phyloP scores from a whole-genome alignment of 2,113 vertebrate species.

The Charina bottae region DNA sequence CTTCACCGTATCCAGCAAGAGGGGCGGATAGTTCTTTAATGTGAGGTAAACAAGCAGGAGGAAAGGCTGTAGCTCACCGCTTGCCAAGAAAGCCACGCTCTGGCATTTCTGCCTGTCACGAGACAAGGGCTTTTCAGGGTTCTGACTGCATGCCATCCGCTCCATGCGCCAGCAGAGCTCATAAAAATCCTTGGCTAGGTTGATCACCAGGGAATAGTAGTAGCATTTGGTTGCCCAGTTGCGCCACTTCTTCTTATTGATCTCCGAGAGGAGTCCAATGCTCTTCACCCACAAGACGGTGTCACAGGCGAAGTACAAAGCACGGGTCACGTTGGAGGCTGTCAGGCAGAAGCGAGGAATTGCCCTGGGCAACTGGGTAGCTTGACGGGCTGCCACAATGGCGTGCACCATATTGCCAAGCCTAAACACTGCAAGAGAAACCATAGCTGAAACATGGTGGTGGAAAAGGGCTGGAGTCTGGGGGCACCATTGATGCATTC shows the following conservation, averaged over 20 bases:
- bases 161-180: constrained; percentile 78
- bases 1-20: constrained; percentile 87
- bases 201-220: constrained; percentile 83
- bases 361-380: constrained; percentile 74
- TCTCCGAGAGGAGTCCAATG: constrained; percentile 72
- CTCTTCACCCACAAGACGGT: constrained; percentile 83
- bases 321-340: constrained; percentile 80
- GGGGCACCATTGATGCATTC: neutral
- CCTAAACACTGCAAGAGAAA: constrained; percentile 86
- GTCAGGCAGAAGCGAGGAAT: constrained; percentile 86
- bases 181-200: constrained; percentile 83
- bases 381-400: constrained; percentile 81
- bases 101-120: neutral
- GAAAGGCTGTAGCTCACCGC: constrained; percentile 76
- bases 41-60: constrained; percentile 74
- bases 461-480: fast-evolving
- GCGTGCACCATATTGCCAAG: constrained; percentile 88
- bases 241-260: constrained; percentile 83
- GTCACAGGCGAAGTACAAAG: constrained; percentile 89
- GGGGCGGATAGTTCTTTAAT: constrained; percentile 80
- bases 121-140: constrained; percentile 38
- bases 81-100: constrained; percentile 58
- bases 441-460: constrained; percentile 8
- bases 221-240: constrained; percentile 82
- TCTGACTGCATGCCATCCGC: constrained; percentile 58